These are phyloP conservation scores for Melipona beecheii DNA, from an alignment of 2,888 invertebrate genomes.

Conservation along the genomic window DNA sequence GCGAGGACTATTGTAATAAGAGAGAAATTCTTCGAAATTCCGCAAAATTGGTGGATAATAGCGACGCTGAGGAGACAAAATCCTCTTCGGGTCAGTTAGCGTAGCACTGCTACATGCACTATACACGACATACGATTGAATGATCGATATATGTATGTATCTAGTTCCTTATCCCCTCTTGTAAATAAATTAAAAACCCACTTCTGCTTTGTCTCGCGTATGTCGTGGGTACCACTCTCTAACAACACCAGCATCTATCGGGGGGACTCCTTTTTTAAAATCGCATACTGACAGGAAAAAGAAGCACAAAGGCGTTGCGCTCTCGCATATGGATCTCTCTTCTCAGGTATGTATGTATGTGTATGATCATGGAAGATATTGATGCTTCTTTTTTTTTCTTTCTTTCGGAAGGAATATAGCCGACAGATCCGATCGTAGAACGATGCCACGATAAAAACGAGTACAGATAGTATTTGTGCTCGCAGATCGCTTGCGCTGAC, in stretches of 20 bases:
- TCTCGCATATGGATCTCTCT: conserved; percentile 25
- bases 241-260: conserved; percentile 19
- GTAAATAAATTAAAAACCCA: conserved; percentile 44
- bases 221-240: conserved; percentile 17
- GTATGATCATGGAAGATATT: conserved; percentile 51
- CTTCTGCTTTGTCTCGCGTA: not conserved
- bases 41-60: not conserved
- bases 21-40: too few species aligned
- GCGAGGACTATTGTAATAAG: too few species aligned
- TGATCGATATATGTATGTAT: conserved; percentile 8
- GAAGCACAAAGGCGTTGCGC: conserved; percentile 9
- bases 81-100: not conserved
- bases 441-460: conserved; percentile 25
- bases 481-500: conserved; percentile 48
- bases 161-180: conserved; percentile 23
- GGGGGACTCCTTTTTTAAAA: conserved; percentile 27
- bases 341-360: not conserved
- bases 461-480: conserved; percentile 28
- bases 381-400: conserved; percentile 12
- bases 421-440: conserved; percentile 21
- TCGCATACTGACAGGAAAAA: conserved; percentile 12
- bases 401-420: conserved; percentile 40
- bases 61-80: not conserved
- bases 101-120: not conserved
- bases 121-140: not conserved